Percentiles rank a stretch among this genome's conserved stretches.
These are phyloP conservation scores for Cephalopachus bancanus DNA, from an alignment of 2,797 vertebrate genomes.

Conservation along the genomic window DNA sequence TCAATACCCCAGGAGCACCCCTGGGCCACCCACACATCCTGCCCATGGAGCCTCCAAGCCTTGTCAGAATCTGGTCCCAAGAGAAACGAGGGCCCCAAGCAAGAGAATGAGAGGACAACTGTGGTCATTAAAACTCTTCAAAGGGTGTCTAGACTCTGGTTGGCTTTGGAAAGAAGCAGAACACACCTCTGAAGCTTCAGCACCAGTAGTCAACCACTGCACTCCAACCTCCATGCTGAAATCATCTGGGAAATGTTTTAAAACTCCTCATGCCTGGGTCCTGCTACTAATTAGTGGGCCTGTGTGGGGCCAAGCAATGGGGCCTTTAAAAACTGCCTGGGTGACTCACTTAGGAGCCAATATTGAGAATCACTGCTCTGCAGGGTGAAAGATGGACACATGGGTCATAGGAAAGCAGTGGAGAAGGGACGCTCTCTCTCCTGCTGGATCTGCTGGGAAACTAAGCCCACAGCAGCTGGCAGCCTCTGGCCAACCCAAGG, in stretches of 20 bases:
- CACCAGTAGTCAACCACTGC: background rate
- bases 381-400: background rate
- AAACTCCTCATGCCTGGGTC: background rate
- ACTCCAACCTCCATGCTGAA: background rate
- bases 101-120: background rate
- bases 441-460: background rate
- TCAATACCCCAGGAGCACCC: background rate
- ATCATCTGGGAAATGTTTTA: background rate
- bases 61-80: background rate
- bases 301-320: background rate
- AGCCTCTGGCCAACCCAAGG: background rate
- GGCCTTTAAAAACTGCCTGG: background rate
- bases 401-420: background rate
- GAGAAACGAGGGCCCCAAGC: background rate
- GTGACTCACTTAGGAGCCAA: background rate
- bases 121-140: background rate
- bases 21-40: background rate
- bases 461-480: background rate
- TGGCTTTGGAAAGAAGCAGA: background rate
- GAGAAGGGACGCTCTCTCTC: background rate
- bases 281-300: background rate
- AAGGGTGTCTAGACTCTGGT: background rate
- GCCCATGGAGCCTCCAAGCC: background rate
- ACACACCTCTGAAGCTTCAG: background rate
- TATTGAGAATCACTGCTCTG: background rate